A percentile compares a stretch with the other conserved stretches of the same genome.
Conservation (phyloP, 2,113 vertebrate genomes). For the Pygoscelis adeliae region DNA sequence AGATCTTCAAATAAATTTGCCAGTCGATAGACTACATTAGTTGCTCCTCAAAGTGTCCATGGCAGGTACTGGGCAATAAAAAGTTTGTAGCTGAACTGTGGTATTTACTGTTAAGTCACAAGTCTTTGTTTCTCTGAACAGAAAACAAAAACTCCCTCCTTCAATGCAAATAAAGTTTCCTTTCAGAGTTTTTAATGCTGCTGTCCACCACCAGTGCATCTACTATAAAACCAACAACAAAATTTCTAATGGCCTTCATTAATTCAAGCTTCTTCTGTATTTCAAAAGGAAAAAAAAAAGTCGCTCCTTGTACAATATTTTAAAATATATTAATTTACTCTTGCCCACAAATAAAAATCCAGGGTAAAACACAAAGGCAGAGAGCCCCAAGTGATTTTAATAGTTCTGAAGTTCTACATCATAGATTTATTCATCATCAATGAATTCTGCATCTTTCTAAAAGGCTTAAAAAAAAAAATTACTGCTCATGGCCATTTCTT, state of each 20-base stretch:
- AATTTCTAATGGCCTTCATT: background rate
- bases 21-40: background rate
- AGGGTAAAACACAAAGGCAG: background rate
- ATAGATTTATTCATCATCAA: slow-evolving; percentile 16
- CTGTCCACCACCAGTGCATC: background rate
- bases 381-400: background rate
- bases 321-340: background rate
- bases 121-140: background rate
- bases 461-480: background rate
- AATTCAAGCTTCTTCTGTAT: background rate
- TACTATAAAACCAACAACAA: background rate
- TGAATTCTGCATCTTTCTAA: background rate
- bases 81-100: background rate
- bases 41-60: background rate
- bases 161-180: background rate
- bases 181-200: background rate
- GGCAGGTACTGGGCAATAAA: background rate
- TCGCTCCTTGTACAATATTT: background rate
- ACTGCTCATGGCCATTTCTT: slow-evolving; percentile 28
- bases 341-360: background rate
- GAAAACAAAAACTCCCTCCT: background rate
- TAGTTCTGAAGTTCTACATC: background rate
- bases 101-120: background rate
- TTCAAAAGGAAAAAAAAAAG: background rate
- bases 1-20: background rate